phyloP scores from a whole-genome alignment of 2,888 invertebrate species.

The Tenthredo amoena region DNA sequence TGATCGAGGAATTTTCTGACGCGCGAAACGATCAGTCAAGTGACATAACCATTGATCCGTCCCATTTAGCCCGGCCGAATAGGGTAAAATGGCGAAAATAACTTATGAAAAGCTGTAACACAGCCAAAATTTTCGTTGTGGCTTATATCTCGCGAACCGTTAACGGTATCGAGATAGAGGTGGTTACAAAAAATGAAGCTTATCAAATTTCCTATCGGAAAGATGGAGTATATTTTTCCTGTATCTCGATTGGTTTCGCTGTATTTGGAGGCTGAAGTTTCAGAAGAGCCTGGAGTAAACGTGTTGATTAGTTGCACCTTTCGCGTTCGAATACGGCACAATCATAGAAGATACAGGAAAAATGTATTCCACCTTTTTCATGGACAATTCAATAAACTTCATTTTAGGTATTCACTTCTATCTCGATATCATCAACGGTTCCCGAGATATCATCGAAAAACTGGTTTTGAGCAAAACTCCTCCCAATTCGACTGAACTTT shows the following conservation, averaged over 20 bases:
- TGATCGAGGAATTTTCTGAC: neutral
- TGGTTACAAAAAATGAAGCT: neutral
- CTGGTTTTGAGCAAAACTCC: no score
- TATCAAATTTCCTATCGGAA: neutral
- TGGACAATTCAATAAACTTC: no score
- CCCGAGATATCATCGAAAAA: no score
- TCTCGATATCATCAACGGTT: no score
- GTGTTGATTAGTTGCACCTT: neutral
- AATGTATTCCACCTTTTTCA: no score
- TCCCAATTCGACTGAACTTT: neutral
- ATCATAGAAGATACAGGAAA: no score
- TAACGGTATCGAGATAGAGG: neutral
- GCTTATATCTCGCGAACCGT: neutral
- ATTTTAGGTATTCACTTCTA: no score
- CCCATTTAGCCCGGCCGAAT: neutral
- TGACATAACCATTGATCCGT: neutral
- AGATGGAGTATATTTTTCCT: neutral
- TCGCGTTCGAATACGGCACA: no score
- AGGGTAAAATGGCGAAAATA: neutral
- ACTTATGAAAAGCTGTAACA: neutral
- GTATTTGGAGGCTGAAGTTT: neutral
- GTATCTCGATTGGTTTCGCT: neutral
- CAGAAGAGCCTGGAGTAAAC: neutral
- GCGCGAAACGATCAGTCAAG: neutral
- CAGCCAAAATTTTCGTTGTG: neutral